Base-by-base conservation (phyloP, 2,888 invertebrate species). In the Tenthredo amoena region DNA sequence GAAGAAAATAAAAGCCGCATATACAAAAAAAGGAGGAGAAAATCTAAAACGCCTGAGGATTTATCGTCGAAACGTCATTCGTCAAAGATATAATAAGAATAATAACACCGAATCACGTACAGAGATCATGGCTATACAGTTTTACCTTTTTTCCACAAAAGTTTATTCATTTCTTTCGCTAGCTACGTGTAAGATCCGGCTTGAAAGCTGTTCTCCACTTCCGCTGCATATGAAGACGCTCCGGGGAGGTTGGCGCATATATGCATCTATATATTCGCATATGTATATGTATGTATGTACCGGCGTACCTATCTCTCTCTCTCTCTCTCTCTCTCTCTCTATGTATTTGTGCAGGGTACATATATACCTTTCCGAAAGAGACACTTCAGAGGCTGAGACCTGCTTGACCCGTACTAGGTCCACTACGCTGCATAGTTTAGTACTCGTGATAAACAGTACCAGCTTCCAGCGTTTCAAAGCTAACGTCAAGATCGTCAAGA, bases 391-490 rank as follows among this genome's bases (percentile, higher is more conserved):
- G 55, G 50, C 77, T 77, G 31, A 77, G 77, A 77, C 77, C 77
- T 50, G 55, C 77, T 77, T 77, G 77, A 77, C 77, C 77, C 77
- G 50, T 9, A 34, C 77, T 55, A 31, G 55, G 81, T 40, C 37
- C 37, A 62, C 81, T n/a, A 18, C 21, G 6, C 37, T 81, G 81
- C 81, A 81, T 81, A 81, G 81, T 81, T 81, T 81, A 81, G 58
- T 58, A 81, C 81, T 81, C 40, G 40, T 81, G 81, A 81, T 81
- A 81, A 81, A 81, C 81, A 81, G 62, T 62, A 9, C 58, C 15
- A 81, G 81, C 58, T 26, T 81, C 40, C 26, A 81, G 15, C 81
- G 31, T 37, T 81, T 62, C 81, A 81, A 81, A 81, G 62, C 40
- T 40, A 43, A 81, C 62, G 37, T 62, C 62, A 62, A 81, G 62